Base-by-base conservation (phyloP, 2,113 vertebrate genomes). In the Sarotherodon lohbergeri region DNA sequence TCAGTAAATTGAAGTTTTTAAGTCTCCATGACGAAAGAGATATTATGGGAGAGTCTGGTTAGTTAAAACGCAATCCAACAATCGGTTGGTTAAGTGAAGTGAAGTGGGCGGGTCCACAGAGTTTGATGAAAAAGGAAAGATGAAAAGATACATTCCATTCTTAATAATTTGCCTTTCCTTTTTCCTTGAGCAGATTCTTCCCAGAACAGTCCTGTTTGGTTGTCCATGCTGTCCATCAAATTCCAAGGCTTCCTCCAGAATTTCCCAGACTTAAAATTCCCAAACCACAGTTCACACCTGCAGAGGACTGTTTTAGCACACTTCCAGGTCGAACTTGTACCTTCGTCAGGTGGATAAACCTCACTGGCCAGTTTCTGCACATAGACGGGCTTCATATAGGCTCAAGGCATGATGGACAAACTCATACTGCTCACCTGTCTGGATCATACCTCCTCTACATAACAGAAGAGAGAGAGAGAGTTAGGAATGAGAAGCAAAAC, bases 341-440 rank as follows among this genome's bases (percentile, higher is more conserved):
- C 41, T 52, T 89, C 78, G 43, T 79, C 39, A 54, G 82, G 87
- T 54, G 57, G 4, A 1, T 50, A n/a, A 1, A 12, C 4, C 90
- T 99, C 97, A 99, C 86, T 98, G 96, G 91, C 96, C 96, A 3
- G 96, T 95, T 95, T 98, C 97, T 89, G 95, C 92, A 10, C 97
- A 95, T 29, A 98, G 97, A 86, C 96, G 97, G 90, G 97, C 96
- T 93, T 98, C 98, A 32, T 97, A 99, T 34, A 99, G 97, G 89
- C 96, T 97, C 90, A 99, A 93, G 46, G 98, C 98, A 11, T 99
- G 98, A 88, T 99, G 98, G 80, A 99, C 98, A 83, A 99, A 99
- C 94, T 99, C 98, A 80, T 99, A 99, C 96, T 99, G 98, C 95
- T 99, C 98, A 0, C 97, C 98, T n/a, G 98, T 99, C 92, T 99